Conservation (phyloP, 2,888 invertebrate genomes). For the Gryllus longicercus region DNA sequence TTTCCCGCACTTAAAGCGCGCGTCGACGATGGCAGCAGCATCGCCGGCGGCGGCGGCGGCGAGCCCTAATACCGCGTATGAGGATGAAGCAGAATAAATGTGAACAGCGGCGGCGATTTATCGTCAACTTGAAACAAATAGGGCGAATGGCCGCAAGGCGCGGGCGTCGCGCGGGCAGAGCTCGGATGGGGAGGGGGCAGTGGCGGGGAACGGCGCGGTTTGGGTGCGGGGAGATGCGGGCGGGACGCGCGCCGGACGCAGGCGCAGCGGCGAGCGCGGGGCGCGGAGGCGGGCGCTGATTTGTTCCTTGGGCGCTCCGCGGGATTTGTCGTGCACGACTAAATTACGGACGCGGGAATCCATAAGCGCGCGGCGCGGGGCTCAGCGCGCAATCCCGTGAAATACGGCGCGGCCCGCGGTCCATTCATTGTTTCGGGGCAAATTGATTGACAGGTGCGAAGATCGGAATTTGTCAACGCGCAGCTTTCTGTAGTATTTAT, state of each 20-base stretch:
- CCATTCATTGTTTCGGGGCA: slow-evolving; percentile 1
- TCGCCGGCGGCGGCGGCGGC: background rate
- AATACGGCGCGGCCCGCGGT: background rate
- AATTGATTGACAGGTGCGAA: slow-evolving; percentile 17
- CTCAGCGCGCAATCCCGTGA: slow-evolving; percentile 17
- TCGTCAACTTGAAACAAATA: slow-evolving; percentile 8
- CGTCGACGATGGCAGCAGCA: background rate
- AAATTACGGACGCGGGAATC: slow-evolving; percentile 17
- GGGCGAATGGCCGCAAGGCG: slow-evolving; percentile 17
- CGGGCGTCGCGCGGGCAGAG: background rate
- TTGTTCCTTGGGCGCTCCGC: slow-evolving; percentile 10
- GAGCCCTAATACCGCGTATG: background rate
- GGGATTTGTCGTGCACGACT: background rate
- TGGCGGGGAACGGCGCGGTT: background rate
- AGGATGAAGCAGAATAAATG: slow-evolving; percentile 17
- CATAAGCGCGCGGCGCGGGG: slow-evolving; percentile 17
- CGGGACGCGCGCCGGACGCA: background rate
- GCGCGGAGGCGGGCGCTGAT: background rate
- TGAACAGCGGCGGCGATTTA: slow-evolving; percentile 17
- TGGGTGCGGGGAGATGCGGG: background rate
- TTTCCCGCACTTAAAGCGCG: slow-evolving; percentile 1
- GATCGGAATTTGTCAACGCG: slow-evolving; percentile 17
- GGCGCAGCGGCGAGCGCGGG: background rate
- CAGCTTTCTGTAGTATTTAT: slow-evolving; percentile 10
- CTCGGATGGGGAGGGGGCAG: background rate